Evolutionary conservation across 2,888 invertebrate species (phyloP), one percentile per base, ranked within the genome.

Genomic region (Physocephala rufipes): DNA sequence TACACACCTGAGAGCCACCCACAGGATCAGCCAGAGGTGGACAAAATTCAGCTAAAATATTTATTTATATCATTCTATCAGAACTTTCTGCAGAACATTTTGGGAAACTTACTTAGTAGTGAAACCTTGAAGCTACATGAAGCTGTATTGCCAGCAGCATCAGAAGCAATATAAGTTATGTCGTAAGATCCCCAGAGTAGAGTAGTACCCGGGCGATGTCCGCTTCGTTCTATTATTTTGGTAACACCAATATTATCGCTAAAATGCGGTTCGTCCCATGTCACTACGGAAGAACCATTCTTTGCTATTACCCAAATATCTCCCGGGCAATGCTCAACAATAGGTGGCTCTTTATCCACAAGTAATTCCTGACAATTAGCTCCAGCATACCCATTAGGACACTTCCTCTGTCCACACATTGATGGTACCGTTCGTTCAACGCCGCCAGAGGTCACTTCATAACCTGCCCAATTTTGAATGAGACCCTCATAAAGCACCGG

Each of bases 251-350:
- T 92, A 80, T 96, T 96, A 80, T 97, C 96, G 76, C 92, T 93
- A 82, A 96, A 96, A 73, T 92, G 91, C 0, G 96, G 96, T 77
- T 95, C 94, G 81, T 96, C 96, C 96, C 96, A 97, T 21, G 90
- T 92, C 0, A 96, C 96, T 69, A 94, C 89, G 0, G 96, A 93
- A 0, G 96, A 95, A 67, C 95, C 96, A 79, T 96, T 96, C 83
- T 93, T 93, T 12, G 95, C 95, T 77, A 96, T 95, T 1, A 97
- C 93, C 95, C 96, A 97, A 67, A 97, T 88, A 86, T 97, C 97
- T 16, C 95, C 95, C 7, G 97, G 97, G 79, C 97, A 97, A 80
- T 95, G 93, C 75, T 95, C 94, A 0, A 95, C 92, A 78, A 91
- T 90, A 9, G 97, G 97, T 76, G 96, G 90, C 77, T 92, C 90